Evolutionary conservation across 30 jellyfish, hydroid and myxozoan species (phyloP).

Genomic region (Cassiopea andromeda): DNA sequence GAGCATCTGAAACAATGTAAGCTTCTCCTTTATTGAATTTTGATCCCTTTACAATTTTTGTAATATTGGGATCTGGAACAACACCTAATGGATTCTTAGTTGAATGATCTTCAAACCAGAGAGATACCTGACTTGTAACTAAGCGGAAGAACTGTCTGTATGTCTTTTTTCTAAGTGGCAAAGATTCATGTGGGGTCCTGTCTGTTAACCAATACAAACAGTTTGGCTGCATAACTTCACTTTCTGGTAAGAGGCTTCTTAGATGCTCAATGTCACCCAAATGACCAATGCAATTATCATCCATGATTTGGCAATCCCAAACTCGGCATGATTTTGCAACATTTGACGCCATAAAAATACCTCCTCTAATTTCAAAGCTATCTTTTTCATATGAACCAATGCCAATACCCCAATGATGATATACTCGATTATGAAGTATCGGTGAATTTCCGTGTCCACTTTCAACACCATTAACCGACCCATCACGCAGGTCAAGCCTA

Average conservation of each 20-base stretch:
- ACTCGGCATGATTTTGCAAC: constrained; percentile 66
- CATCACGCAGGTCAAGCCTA: constrained; percentile 1
- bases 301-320: constrained; percentile 66
- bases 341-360: constrained; percentile 83
- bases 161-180: constrained; percentile 49
- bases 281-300: constrained; percentile 54
- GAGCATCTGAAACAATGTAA: neutral
- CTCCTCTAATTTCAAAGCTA: constrained; percentile 29
- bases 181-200: constrained; percentile 88
- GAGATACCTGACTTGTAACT: constrained; percentile 79
- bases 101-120: constrained; percentile 90
- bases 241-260: constrained; percentile 65
- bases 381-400: neutral
- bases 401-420: constrained; percentile 29
- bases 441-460: neutral
- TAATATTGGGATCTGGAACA: constrained; percentile 75
- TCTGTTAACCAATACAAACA: constrained; percentile 79
- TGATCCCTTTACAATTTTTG: constrained; percentile 80
- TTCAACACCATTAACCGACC: neutral
- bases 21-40: constrained; percentile 59
- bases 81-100: constrained; percentile 81
- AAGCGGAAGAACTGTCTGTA: constrained; percentile 74
- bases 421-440: constrained; percentile 1
- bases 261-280: constrained; percentile 80
- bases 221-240: constrained; percentile 60